phyloP scores from a whole-genome alignment of 1,140 invertebrate genomes.

The Babylonia areolata region DNA sequence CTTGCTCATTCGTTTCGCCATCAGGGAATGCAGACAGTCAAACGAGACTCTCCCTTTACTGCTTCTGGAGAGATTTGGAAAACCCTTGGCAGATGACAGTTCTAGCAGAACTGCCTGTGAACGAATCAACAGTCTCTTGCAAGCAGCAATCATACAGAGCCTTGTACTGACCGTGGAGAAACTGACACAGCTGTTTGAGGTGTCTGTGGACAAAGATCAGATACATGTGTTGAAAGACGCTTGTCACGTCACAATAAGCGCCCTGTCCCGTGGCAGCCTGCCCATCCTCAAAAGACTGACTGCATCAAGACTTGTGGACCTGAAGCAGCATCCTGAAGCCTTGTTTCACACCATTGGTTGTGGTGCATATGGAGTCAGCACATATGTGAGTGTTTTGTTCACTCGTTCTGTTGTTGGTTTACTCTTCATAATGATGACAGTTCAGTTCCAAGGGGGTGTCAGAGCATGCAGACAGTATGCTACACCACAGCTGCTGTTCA shows the following conservation, averaged over 20 bases:
- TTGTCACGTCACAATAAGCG: neutral
- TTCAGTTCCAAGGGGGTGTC: too few species aligned
- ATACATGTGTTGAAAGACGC: neutral
- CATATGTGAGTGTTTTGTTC: neutral
- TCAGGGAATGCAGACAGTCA: neutral
- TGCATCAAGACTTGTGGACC: neutral
- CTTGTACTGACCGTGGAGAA: neutral
- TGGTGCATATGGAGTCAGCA: neutral
- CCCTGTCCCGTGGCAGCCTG: slow-evolving; percentile 15
- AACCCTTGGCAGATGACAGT: neutral
- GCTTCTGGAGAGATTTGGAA: slow-evolving; percentile 17
- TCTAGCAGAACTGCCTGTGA: neutral
- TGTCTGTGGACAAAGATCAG: neutral
- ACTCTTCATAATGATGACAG: neutral
- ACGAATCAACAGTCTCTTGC: neutral
- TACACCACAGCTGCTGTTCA: too few species aligned
- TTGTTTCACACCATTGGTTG: neutral
- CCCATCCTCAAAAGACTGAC: neutral
- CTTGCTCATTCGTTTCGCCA: neutral
- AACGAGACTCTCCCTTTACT: slow-evolving; percentile 8
- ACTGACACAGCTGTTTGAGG: neutral
- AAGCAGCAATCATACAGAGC: neutral
- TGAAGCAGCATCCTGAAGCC: neutral
- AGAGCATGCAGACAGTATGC: too few species aligned
- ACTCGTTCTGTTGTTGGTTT: neutral